Evolutionary conservation across 1,140 invertebrate species (phyloP).

Genomic region (Psix sp.): DNA sequence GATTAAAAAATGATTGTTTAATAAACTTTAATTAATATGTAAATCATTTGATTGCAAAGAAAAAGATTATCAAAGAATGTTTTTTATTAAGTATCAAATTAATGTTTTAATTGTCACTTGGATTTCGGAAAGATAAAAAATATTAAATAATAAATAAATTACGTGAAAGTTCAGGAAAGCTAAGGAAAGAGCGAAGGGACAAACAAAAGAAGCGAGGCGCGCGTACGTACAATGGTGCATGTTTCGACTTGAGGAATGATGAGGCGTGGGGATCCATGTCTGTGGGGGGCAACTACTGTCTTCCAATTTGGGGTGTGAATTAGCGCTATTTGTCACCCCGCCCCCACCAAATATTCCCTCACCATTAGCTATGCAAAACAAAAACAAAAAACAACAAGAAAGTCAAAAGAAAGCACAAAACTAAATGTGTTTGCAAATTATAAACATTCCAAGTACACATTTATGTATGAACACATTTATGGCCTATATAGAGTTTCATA

Average conservation of each 20-base stretch:
- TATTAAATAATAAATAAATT: slow-evolving; percentile 1
- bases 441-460: slow-evolving; percentile 5
- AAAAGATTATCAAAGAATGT: too few species aligned
- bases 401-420: slow-evolving; percentile 67
- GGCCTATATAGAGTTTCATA: too few species aligned
- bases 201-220: slow-evolving; percentile 49
- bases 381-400: slow-evolving; percentile 66
- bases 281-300: slow-evolving; percentile 75
- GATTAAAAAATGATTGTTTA: slow-evolving; percentile 33
- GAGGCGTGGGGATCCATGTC: slow-evolving; percentile 75
- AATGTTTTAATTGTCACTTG: too few species aligned
- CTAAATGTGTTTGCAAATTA: slow-evolving; percentile 4
- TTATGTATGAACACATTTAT: neutral
- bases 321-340: slow-evolving; percentile 69
- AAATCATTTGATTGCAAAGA: too few species aligned
- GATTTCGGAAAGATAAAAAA: too few species aligned
- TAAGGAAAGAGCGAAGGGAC: slow-evolving; percentile 18
- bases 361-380: slow-evolving; percentile 73
- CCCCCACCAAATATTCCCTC: slow-evolving; percentile 74
- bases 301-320: slow-evolving; percentile 72
- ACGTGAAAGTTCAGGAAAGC: slow-evolving; percentile 1
- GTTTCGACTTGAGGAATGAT: slow-evolving; percentile 72
- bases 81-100: too few species aligned
- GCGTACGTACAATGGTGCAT: slow-evolving; percentile 76
- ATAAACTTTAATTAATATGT: slow-evolving; percentile 9